Evolutionary conservation across 2,797 vertebrate genomes (phyloP).

Genomic region (Spondyliosoma cantharus): DNA sequence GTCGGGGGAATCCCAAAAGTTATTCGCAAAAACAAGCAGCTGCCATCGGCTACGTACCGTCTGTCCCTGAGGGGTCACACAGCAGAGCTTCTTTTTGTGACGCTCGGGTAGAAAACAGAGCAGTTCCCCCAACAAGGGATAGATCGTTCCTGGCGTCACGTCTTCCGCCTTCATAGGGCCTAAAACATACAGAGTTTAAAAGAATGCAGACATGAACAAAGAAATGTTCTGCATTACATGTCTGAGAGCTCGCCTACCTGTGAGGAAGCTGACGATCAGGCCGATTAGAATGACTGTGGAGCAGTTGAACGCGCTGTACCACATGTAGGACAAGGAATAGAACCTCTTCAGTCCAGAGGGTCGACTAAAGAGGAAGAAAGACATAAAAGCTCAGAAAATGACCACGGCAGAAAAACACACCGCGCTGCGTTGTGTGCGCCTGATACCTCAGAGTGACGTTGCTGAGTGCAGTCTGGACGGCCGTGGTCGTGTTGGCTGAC

Average conservation of each 20-base stretch:
- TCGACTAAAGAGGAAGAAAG: conserved; percentile 62
- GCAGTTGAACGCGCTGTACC: conserved; percentile 94
- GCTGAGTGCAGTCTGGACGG: conserved; percentile 66
- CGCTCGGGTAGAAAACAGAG: conserved; percentile 83
- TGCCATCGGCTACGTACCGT: too few relatives aligned
- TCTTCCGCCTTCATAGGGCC: conserved; percentile 84
- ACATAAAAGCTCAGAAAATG: not conserved
- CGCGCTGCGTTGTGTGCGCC: rapidly evolving
- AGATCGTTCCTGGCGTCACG: conserved; percentile 87
- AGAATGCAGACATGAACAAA: rapidly evolving
- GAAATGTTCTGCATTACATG: not conserved
- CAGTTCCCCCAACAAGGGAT: conserved; percentile 84
- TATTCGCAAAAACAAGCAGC: too few relatives aligned
- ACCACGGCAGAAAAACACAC: not conserved
- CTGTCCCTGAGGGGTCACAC: conserved; percentile 58
- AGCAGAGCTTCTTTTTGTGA: conserved; percentile 79
- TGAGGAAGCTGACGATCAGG: conserved; percentile 90
- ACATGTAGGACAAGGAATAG: conserved; percentile 94
- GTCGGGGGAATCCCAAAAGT: too few relatives aligned
- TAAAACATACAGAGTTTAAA: conserved; percentile 52
- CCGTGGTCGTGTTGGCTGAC: conserved; percentile 72
- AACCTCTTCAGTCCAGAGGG: conserved; percentile 84
- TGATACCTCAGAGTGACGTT: conserved; percentile 59
- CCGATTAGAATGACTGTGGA: conserved; percentile 89
- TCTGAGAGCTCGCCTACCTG: conserved; percentile 78